Conservation (phyloP, 2,113 vertebrate genomes). For the Grammomys dolichurus region DNA sequence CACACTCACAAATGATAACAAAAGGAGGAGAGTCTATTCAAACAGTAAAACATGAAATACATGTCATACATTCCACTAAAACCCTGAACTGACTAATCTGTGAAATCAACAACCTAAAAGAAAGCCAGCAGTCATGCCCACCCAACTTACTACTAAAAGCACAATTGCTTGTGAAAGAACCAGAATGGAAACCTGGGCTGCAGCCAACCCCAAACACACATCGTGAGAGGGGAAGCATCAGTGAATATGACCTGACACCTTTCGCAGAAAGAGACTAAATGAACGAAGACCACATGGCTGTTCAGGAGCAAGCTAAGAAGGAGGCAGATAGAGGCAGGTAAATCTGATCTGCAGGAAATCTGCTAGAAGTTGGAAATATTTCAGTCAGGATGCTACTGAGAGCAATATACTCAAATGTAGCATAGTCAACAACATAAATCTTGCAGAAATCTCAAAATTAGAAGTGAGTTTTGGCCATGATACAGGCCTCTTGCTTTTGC, state of each 20-base stretch:
- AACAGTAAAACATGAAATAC: background rate
- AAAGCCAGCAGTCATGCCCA: background rate
- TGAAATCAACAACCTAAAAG: conserved; percentile 22
- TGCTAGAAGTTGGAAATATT: background rate
- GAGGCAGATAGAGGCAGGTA: background rate
- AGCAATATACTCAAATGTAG: background rate
- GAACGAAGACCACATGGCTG: background rate
- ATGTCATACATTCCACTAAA: background rate
- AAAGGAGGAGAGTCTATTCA: background rate
- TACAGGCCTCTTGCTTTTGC: background rate
- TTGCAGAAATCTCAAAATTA: background rate
- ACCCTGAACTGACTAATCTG: background rate
- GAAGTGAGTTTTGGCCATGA: background rate
- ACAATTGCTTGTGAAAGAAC: conserved; percentile 15
- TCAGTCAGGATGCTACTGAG: background rate
- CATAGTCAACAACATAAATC: background rate
- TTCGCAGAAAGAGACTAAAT: background rate
- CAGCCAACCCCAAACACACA: background rate
- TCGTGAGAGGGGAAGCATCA: background rate
- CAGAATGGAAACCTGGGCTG: background rate
- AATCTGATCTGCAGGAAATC: background rate
- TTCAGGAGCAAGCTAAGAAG: background rate
- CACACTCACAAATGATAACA: too few relatives aligned
- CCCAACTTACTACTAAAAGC: background rate
- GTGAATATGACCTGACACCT: background rate